phyloP scores from a whole-genome alignment of 2,888 invertebrate species.

The Hemaris fuciformis region DNA sequence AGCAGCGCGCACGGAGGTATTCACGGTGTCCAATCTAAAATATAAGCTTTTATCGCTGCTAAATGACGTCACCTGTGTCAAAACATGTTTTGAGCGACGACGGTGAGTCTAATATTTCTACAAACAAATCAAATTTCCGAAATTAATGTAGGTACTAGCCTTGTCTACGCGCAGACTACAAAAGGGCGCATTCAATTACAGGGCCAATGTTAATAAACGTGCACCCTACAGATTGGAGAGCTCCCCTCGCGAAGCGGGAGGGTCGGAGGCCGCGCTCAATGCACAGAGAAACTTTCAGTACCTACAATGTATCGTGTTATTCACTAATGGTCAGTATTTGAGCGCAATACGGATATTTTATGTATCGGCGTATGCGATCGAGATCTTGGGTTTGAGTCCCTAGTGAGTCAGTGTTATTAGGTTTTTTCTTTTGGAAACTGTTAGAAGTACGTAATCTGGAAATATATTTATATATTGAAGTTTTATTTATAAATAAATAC shows the following conservation, averaged over 20 bases:
- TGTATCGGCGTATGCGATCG: too few relatives aligned
- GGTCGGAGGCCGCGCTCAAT: not conserved
- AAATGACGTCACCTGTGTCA: not conserved
- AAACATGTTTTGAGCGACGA: not conserved
- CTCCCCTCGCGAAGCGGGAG: not conserved
- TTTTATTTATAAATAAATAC: too few relatives aligned
- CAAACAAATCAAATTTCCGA: not conserved
- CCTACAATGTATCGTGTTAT: not conserved
- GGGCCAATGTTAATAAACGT: not conserved
- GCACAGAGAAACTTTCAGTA: not conserved
- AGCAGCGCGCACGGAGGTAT: too few relatives aligned
- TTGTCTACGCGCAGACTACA: not conserved
- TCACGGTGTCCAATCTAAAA: too few relatives aligned
- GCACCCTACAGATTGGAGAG: not conserved
- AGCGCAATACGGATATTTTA: not conserved
- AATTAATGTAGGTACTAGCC: not conserved
- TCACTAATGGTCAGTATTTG: not conserved
- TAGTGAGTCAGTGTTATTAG: too few relatives aligned
- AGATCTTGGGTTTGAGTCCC: too few relatives aligned
- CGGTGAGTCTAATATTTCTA: not conserved
- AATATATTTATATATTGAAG: too few relatives aligned
- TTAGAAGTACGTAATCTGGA: too few relatives aligned
- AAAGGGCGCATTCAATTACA: conserved; percentile 1
- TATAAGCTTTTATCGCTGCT: too few relatives aligned
- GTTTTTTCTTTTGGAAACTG: too few relatives aligned